Evolutionary conservation across 2,113 vertebrate species (phyloP).

Genomic region (Acrocephalus arundinaceus): DNA sequence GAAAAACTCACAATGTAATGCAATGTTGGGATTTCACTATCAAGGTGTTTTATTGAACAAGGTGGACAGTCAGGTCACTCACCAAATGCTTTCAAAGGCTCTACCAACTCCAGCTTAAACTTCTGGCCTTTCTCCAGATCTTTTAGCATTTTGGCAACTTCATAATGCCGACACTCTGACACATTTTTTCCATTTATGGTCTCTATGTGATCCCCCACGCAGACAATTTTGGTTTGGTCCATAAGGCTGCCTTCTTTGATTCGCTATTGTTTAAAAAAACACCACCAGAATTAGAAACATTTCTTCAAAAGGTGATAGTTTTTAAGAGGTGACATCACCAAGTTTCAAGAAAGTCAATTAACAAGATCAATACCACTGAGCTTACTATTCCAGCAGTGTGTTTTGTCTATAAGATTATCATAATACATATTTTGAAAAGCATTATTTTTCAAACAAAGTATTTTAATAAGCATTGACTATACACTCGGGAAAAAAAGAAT

Average conservation of each 20-base stretch:
- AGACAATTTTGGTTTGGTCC: constrained; percentile 85
- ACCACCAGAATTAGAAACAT: neutral
- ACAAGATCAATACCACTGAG: neutral
- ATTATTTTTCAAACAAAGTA: neutral
- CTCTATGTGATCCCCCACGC: constrained; percentile 91
- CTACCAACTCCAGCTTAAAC: constrained; percentile 88
- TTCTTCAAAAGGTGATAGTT: neutral
- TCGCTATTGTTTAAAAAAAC: constrained; percentile 68
- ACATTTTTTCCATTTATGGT: constrained; percentile 88
- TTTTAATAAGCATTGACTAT: neutral
- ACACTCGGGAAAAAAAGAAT: neutral
- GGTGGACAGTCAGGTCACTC: constrained; percentile 65
- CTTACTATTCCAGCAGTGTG: neutral
- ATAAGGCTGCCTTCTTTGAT: constrained; percentile 90
- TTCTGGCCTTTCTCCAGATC: constrained; percentile 82
- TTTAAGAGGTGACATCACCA: neutral
- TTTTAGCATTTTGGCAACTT: constrained; percentile 93
- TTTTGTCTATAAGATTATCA: neutral
- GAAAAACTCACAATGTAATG: neutral
- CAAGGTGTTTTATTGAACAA: neutral
- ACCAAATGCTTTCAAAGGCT: constrained; percentile 97
- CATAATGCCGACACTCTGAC: constrained; percentile 85
- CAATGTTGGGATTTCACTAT: neutral
- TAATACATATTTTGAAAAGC: neutral
- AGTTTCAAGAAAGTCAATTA: neutral